A percentile compares a stretch with the other conserved stretches of the same genome.
These are phyloP conservation scores for Nymphicus hollandicus DNA, from an alignment of 2,113 vertebrate species.

Conservation along the genomic window DNA sequence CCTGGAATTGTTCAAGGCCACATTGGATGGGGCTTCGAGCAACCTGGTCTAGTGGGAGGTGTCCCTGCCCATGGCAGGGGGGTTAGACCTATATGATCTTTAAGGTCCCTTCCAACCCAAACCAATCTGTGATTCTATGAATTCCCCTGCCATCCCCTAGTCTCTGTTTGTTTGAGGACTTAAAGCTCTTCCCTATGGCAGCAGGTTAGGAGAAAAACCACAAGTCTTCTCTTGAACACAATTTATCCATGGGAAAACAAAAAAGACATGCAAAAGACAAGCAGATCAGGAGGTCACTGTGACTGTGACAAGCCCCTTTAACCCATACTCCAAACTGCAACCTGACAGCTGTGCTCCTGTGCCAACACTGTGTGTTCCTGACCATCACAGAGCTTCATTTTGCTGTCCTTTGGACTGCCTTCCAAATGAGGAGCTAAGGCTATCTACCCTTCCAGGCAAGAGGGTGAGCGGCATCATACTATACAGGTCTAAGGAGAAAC, in stretches of 20 bases:
- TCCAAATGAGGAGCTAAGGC: background rate
- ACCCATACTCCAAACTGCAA: background rate
- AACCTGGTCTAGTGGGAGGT: background rate
- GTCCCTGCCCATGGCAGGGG: background rate
- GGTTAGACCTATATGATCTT: background rate
- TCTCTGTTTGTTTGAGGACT: background rate
- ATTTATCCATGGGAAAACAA: accelerated
- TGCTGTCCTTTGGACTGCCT: background rate
- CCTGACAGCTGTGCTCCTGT: accelerated
- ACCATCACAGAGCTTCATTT: background rate
- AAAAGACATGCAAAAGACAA: background rate
- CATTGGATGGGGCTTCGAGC: background rate
- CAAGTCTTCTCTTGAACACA: accelerated
- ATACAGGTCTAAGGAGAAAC: background rate
- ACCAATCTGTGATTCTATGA: background rate
- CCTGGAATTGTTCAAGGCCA: background rate
- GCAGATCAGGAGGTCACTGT: background rate
- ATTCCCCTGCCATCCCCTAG: background rate
- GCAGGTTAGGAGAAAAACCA: background rate
- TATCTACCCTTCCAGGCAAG: background rate
- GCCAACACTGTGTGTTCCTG: accelerated
- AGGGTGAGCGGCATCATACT: background rate
- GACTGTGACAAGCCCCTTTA: background rate
- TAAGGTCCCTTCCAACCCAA: background rate
- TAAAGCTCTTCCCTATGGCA: accelerated